A percentile compares a stretch with the other conserved stretches of the same genome.
phyloP scores from a whole-genome alignment of 2,797 vertebrate species.

The Syngnathus acus region DNA sequence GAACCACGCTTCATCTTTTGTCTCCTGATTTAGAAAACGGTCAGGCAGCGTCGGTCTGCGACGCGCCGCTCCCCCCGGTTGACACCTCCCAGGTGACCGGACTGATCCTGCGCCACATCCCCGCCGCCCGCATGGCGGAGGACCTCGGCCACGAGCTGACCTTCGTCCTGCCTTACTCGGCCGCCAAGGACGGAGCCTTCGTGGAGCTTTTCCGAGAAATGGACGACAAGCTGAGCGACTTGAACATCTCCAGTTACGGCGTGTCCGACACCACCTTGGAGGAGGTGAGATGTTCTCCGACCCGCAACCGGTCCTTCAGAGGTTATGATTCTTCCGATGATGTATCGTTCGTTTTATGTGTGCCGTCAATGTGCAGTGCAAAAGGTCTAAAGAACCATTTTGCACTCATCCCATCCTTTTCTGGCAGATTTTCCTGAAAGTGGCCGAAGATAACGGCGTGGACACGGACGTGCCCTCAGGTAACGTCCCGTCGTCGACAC shows the following conservation, averaged over 20 bases:
- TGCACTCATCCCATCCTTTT: not conserved
- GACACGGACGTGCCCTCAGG: constrained; percentile 87
- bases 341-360: not conserved
- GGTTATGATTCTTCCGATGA: no score
- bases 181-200: constrained; percentile 87
- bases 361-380: not conserved
- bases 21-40: constrained; percentile 43
- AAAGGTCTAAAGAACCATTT: no score
- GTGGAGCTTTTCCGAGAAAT: constrained; percentile 90
- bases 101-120: constrained; percentile 84
- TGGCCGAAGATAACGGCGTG: constrained; percentile 91
- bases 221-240: constrained; percentile 81
- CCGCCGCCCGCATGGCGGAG: constrained; percentile 84
- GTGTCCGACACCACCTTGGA: constrained; percentile 94
- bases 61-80: constrained; percentile 24
- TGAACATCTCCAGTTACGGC: constrained; percentile 93
- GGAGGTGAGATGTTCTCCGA: constrained; percentile 60
- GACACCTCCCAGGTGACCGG: constrained; percentile 83
- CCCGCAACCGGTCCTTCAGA: no score
- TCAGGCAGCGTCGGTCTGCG: constrained; percentile 16
- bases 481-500: constrained; percentile 39
- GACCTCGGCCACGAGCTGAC: constrained; percentile 92
- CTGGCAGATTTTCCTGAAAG: constrained; percentile 92
- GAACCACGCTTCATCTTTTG: not conserved
- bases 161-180: constrained; percentile 86